Conservation (phyloP, 2,797 vertebrate species). For the Cichlasoma orientale region DNA sequence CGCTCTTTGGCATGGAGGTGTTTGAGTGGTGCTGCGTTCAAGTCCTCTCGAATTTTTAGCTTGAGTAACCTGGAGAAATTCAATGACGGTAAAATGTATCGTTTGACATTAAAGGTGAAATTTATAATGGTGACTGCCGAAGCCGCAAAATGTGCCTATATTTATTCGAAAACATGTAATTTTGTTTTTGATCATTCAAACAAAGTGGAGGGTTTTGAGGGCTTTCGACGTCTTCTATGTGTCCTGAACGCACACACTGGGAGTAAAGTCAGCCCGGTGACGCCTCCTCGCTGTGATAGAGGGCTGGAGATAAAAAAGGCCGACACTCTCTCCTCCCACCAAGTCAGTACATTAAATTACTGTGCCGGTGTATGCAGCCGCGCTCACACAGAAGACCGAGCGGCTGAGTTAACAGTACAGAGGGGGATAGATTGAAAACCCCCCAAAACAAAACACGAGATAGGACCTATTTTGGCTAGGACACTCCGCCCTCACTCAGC, state of each 20-base stretch:
- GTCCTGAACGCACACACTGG: constrained; percentile 21
- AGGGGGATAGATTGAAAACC: background rate
- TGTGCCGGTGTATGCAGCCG: background rate
- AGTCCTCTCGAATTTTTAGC: background rate
- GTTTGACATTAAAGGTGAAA: background rate
- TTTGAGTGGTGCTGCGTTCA: constrained; percentile 42
- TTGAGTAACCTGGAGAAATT: background rate
- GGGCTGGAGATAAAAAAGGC: constrained; percentile 46
- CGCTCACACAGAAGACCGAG: background rate
- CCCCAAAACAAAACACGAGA: background rate
- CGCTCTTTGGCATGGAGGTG: background rate
- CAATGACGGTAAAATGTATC: background rate
- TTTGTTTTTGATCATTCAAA: background rate
- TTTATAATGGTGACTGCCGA: background rate
- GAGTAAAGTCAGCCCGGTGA: constrained; percentile 51
- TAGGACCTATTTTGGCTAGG: background rate
- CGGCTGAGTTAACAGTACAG: background rate
- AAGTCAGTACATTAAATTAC: constrained; percentile 31
- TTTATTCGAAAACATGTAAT: background rate
- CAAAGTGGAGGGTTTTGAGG: background rate
- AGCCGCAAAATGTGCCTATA: background rate
- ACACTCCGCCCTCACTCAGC: background rate
- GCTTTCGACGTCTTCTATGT: background rate
- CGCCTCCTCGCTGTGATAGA: constrained; percentile 33
- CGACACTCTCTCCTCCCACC: constrained; percentile 61